Conservation (phyloP, 2,888 invertebrate species). For the Cantharis lateralis region DNA sequence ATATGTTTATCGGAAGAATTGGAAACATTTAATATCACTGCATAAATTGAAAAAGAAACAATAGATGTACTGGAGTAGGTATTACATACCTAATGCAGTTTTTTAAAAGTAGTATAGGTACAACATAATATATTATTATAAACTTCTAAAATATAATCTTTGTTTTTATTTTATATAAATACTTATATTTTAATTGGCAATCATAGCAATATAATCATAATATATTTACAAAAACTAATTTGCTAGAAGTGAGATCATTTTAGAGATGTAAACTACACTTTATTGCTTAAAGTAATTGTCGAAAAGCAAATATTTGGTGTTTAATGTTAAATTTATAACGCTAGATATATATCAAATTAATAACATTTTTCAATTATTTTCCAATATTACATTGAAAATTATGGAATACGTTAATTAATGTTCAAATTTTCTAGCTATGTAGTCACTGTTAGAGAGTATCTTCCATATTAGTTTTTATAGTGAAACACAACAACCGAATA, state of each 20-base stretch:
- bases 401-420: neutral
- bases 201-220: neutral
- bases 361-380: neutral
- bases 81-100: neutral
- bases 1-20: constrained; percentile 50
- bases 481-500: neutral
- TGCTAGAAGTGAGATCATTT: constrained; percentile 2
- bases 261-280: neutral
- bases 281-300: neutral
- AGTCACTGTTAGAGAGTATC: neutral
- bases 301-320: constrained; percentile 2
- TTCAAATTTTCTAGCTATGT: neutral
- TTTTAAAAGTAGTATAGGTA: neutral
- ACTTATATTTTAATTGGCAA: neutral
- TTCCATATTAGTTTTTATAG: neutral
- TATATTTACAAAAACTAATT: neutral
- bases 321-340: neutral
- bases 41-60: constrained; percentile 14
- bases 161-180: neutral
- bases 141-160: neutral
- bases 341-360: neutral
- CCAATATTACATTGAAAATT: neutral
- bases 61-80: neutral
- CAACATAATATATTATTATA: neutral
- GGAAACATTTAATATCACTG: constrained; percentile 51